Evolutionary conservation across 2,888 invertebrate genomes (phyloP), one percentile per base, ranked within the genome.

Genomic region (Lithophane socia): DNA sequence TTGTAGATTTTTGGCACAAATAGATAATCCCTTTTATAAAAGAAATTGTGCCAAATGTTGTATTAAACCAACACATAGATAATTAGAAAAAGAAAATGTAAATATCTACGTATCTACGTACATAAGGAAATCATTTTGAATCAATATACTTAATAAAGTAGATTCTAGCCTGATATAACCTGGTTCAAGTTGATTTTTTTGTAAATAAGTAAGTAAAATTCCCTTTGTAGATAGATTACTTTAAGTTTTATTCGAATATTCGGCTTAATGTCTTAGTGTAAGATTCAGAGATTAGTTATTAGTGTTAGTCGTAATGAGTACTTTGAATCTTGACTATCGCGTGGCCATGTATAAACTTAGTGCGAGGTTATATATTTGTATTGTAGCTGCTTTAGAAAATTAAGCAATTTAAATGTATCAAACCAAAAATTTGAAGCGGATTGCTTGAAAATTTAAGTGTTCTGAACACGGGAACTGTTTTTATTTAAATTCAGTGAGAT

Each of bases 401-500:
- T 94, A 94, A 95, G 93, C 90, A 91, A 93, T 86, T 90, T 92
- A 92, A 93, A 95, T 94, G 93, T 95, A 94, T 95, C 93, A 95
- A 96, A 94, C 96, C 96, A 96, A 96, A 96, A 96, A 96, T 94
- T 94, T 94, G 91, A 96, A 96, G 96, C 96, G 94, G 90, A 93
- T 94, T 94, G 96, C 96, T 96, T 96, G 96, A 96, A 96, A 96
- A 96, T 96, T 95, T 93, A 92, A 90, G 96, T 96, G 96, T 96
- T 96, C 94, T 95, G 94, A 96, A 96, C 96, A 96, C 96, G 89
- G 88, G 88, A 87, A 89, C 90, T 91, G 92, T 94, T 93, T 86
- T 92, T 92, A 89, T 91, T 92, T 89, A 90, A 92, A 93, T 92
- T 92, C 95, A 94, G 95, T 95, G 94, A 93, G 93, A 94, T 92